Evolutionary conservation across 2,113 vertebrate genomes (phyloP).

Genomic region (Atractosteus spatula): DNA sequence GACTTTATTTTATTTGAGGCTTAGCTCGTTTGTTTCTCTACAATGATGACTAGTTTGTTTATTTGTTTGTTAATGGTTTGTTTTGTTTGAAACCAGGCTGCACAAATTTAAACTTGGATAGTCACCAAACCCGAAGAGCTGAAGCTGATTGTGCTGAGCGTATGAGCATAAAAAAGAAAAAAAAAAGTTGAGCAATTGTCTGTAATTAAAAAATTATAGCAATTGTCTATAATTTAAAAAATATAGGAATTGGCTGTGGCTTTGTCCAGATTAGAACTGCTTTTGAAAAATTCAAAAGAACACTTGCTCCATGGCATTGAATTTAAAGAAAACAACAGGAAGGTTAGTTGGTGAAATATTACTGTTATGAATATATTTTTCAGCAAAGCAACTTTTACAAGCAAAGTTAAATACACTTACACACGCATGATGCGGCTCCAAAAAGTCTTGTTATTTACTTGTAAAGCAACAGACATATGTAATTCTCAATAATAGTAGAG

Average conservation of each 20-base stretch:
- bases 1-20: not conserved
- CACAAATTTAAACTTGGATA: constrained; percentile 42
- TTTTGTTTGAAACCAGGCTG: constrained; percentile 32
- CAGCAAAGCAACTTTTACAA: too few species aligned
- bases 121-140: constrained; percentile 46
- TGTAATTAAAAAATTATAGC: constrained; percentile 49
- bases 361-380: too few species aligned
- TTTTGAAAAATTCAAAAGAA: too few species aligned
- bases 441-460: too few species aligned
- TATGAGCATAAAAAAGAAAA: constrained; percentile 24
- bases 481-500: too few species aligned
- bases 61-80: not conserved
- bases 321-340: too few species aligned
- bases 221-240: constrained; percentile 33
- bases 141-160: constrained; percentile 47
- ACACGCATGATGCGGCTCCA: too few species aligned
- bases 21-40: not conserved
- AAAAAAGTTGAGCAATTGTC: constrained; percentile 42
- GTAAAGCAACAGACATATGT: too few species aligned
- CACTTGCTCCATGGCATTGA: too few species aligned
- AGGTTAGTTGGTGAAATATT: too few species aligned
- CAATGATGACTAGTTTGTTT: not conserved
- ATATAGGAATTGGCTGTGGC: constrained; percentile 42
- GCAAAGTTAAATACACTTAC: too few species aligned
- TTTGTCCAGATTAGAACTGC: constrained; percentile 23